Percentiles rank a stretch among this genome's conserved stretches.
Evolutionary conservation across 1,140 invertebrate genomes (phyloP).

Genomic region (Euglossa dilemma): DNA sequence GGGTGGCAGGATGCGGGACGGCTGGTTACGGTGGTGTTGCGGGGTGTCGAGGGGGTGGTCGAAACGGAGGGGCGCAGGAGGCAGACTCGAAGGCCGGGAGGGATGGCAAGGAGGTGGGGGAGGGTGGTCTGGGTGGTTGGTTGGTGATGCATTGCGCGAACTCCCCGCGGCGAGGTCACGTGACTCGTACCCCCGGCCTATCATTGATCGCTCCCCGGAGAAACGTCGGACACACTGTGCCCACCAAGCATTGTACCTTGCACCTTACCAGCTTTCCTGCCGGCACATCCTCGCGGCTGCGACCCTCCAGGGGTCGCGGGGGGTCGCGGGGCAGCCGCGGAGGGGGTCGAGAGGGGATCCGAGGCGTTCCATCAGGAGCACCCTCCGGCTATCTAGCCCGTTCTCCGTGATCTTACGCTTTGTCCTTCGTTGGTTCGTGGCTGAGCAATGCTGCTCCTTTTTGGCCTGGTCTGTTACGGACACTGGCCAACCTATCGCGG

Average conservation of each 20-base stretch:
- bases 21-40: constrained; percentile 69
- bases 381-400: constrained; percentile 10
- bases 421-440: constrained; percentile 14
- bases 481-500: constrained; percentile 13
- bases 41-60: constrained; percentile 63
- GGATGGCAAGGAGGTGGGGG: constrained; percentile 38
- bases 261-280: constrained; percentile 63
- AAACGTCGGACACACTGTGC: constrained; percentile 78
- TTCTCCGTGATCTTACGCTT: constrained; percentile 26
- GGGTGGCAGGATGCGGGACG: constrained; percentile 66
- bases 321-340: too few species aligned
- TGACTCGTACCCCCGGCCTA: constrained; percentile 79
- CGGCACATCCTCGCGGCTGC: constrained; percentile 46
- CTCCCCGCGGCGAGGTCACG: constrained; percentile 80
- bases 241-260: constrained; percentile 69
- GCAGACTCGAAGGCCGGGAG: constrained; percentile 45
- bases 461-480: constrained; percentile 10
- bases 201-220: constrained; percentile 82
- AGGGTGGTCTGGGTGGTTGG: constrained; percentile 75
- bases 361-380: constrained; percentile 20
- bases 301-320: constrained; percentile 7
- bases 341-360: neutral
- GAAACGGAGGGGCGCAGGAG: constrained; percentile 46
- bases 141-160: constrained; percentile 83
- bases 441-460: neutral